phyloP scores from a whole-genome alignment of 1,140 invertebrate species.

The Ruditapes philippinarum region DNA sequence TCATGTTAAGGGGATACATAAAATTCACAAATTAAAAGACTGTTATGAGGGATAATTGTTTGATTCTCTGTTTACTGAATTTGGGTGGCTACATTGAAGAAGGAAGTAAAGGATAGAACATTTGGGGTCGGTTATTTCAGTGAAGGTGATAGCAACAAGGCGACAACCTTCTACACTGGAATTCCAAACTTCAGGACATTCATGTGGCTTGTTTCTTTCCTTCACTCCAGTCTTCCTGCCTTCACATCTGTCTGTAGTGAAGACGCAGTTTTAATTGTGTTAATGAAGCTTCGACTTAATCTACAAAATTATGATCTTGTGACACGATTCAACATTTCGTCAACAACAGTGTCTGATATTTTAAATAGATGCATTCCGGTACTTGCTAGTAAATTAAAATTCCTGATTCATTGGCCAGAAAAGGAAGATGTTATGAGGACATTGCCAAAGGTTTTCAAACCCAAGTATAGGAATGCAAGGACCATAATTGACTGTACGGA shows the following conservation, averaged over 20 bases:
- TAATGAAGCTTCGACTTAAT: conserved; percentile 31
- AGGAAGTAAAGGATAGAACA: not conserved
- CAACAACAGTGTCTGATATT: not conserved
- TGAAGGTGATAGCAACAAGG: not conserved
- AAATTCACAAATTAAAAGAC: too few relatives aligned
- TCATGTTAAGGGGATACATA: too few relatives aligned
- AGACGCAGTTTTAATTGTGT: not conserved
- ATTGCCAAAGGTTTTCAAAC: not conserved
- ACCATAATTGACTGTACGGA: conserved; percentile 61
- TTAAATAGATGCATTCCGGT: not conserved
- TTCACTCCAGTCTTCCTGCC: not conserved
- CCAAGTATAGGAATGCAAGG: conserved; percentile 1
- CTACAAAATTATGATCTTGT: conserved; percentile 22
- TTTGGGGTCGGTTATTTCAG: not conserved
- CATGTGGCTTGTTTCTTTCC: not conserved
- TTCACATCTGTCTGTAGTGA: not conserved
- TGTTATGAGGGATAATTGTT: too few relatives aligned
- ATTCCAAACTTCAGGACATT: conserved; percentile 16
- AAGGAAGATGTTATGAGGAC: conserved; percentile 24
- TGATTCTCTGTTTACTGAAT: too few relatives aligned
- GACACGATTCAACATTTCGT: not conserved
- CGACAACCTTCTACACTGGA: conserved; percentile 25
- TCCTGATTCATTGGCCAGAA: conserved; percentile 19
- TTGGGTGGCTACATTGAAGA: too few relatives aligned
- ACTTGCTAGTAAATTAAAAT: not conserved